Evolutionary conservation across 2,888 invertebrate genomes (phyloP), one percentile per base, ranked within the genome.

Genomic region (Acanthosepion lycidas): DNA sequence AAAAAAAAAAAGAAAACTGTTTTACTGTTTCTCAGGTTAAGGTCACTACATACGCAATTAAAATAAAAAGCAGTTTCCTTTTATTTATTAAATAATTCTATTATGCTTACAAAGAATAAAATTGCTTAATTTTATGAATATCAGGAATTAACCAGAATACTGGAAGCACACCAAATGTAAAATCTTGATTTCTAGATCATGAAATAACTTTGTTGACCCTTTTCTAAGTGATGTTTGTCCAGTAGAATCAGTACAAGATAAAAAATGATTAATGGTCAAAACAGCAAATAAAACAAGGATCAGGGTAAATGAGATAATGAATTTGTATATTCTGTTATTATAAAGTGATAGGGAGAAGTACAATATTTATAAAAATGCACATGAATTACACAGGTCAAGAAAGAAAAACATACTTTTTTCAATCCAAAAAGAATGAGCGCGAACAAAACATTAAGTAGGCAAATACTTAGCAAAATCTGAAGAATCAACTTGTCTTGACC

Each of bases 81-180:
- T 9, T n/a, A n/a, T n/a, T 33, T 78, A 78, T n/a, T n/a, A n/a
- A 9, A n/a, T 78, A n/a, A 2, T 78, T n/a, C n/a, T 78, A 78
- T 78, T 78, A n/a, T 33, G n/a, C n/a, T 33, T 78, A 33, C n/a
- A 78, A 78, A 78, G n/a, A n/a, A n/a, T 28, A 28, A 20, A n/a
- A 78, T 78, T 78, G 33, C 33, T 78, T 3, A 78, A 33, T 59
- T 59, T 59, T 23, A 59, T 78, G 78, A 78, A 78, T 78, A 78
- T 78, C 78, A 78, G 78, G n/a, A 78, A 78, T 78, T 78, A 78
- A 78, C 78, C 78, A n/a, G n/a, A 78, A 78, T 78, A 78, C n/a
- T n/a, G 78, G 78, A 78, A 78, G 78, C 78, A 78, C 78, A n/a
- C 8, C 20, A 33, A 78, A 33, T 78, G 28, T 78, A 78, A 78